These are phyloP conservation scores for Danio kyathit DNA, from an alignment of 2,797 vertebrate species.

Conservation along the genomic window DNA sequence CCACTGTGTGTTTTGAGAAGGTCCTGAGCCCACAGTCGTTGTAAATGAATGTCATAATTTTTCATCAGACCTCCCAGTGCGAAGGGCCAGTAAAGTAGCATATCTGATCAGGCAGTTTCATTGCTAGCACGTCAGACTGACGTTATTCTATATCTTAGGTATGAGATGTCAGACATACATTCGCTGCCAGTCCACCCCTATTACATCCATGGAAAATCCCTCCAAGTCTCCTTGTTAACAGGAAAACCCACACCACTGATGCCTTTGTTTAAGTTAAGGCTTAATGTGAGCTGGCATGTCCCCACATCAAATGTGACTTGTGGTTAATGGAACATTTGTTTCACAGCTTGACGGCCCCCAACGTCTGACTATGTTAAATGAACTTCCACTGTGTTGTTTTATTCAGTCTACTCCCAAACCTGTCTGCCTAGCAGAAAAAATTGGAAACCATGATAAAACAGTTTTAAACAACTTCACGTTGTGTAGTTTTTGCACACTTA, in stretches of 20 bases:
- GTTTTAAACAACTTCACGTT: neutral
- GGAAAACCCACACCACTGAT: slow-evolving; percentile 9
- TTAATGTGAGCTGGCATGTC: slow-evolving; percentile 15
- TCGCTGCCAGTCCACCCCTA: slow-evolving; percentile 13
- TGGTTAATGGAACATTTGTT: slow-evolving; percentile 58
- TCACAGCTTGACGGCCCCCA: slow-evolving; percentile 51
- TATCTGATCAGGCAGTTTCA: neutral
- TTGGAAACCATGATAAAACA: neutral
- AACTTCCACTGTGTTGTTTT: neutral
- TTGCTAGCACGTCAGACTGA: neutral
- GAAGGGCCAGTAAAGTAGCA: slow-evolving; percentile 25
- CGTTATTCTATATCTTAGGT: slow-evolving; percentile 12
- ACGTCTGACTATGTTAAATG: slow-evolving; percentile 39
- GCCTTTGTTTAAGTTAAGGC: slow-evolving; percentile 40
- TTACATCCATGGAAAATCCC: slow-evolving; percentile 38
- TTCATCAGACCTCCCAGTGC: slow-evolving; percentile 45
- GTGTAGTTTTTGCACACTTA: neutral
- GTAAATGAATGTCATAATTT: slow-evolving; percentile 37
- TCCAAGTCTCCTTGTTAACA: slow-evolving; percentile 31
- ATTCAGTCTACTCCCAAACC: slow-evolving; percentile 22
- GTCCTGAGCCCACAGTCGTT: slow-evolving; percentile 18
- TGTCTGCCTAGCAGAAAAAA: neutral
- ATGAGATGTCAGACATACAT: slow-evolving; percentile 6
- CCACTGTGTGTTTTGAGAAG: slow-evolving; percentile 33
- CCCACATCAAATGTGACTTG: slow-evolving; percentile 52